Percentiles rank a stretch among this genome's conserved stretches.
These are phyloP conservation scores for Spisula subtruncata DNA, from an alignment of 2,888 invertebrate species.

Conservation along the genomic window DNA sequence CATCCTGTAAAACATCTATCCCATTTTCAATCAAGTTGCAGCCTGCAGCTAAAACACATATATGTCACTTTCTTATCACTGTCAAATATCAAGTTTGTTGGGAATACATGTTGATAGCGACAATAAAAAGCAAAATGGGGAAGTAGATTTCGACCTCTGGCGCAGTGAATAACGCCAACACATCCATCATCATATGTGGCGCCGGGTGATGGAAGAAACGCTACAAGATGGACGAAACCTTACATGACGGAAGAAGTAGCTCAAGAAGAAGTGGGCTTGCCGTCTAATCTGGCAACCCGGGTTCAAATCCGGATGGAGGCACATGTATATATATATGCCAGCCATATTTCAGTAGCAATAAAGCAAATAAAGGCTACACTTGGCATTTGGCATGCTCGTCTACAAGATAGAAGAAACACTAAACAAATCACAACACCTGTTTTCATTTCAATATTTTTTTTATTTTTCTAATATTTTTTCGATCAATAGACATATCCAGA, in stretches of 20 bases:
- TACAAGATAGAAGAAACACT: neutral
- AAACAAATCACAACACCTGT: neutral
- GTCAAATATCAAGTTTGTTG: neutral
- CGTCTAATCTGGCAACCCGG: no score
- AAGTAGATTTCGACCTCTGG: neutral
- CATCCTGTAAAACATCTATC: neutral
- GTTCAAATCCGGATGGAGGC: no score
- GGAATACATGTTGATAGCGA: neutral
- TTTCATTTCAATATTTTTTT: conserved; percentile 39
- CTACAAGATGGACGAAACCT: neutral
- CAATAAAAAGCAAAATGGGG: neutral
- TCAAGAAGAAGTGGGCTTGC: no score
- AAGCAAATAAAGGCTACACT: no score
- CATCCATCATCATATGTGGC: neutral
- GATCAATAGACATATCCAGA: conserved; percentile 43
- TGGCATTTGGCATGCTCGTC: no score
- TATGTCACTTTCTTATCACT: neutral
- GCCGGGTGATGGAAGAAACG: neutral
- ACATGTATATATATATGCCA: no score
- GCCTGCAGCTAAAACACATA: conserved; percentile 19
- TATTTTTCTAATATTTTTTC: conserved; percentile 47
- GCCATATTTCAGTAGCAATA: no score
- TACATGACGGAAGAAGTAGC: no score
- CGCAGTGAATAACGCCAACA: neutral
- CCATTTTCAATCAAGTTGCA: neutral